These are phyloP conservation scores for Styela clava DNA, from an alignment of 23 tunicate species.

Conservation along the genomic window DNA sequence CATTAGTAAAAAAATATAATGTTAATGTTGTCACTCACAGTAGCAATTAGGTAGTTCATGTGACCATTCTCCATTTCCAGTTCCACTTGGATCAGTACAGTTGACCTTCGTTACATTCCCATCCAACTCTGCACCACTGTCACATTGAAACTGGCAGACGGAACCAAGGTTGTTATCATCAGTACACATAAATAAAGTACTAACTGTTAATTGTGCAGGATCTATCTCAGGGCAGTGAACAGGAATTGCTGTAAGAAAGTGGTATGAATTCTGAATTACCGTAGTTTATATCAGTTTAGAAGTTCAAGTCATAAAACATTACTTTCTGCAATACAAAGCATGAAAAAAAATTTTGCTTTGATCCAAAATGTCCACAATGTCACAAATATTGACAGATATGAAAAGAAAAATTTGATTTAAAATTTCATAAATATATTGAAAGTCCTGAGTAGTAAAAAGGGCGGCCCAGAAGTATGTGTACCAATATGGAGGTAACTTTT, in stretches of 20 bases:
- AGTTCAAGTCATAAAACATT: too few species aligned
- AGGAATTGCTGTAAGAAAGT: not conserved
- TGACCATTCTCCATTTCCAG: constrained; percentile 4
- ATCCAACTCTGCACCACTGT: not conserved
- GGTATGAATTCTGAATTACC: too few species aligned
- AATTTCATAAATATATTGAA: too few species aligned
- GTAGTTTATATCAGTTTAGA: too few species aligned
- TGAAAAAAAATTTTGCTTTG: too few species aligned
- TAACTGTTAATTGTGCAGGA: not conserved
- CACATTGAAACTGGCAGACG: not conserved
- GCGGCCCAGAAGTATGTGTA: too few species aligned
- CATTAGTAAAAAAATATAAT: not conserved
- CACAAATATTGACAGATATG: too few species aligned
- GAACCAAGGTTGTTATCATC: not conserved
- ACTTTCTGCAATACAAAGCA: too few species aligned
- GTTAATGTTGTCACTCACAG: not conserved
- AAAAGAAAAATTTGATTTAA: too few species aligned
- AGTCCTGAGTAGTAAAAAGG: too few species aligned
- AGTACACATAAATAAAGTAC: not conserved
- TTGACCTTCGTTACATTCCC: not conserved
- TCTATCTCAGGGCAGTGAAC: not conserved
- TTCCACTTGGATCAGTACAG: constrained; percentile 4
- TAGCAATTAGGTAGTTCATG: not conserved
- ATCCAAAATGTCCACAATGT: too few species aligned
- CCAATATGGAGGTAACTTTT: too few species aligned